Base-by-base conservation (phyloP, 2,797 vertebrate genomes). In the Avahi laniger region DNA sequence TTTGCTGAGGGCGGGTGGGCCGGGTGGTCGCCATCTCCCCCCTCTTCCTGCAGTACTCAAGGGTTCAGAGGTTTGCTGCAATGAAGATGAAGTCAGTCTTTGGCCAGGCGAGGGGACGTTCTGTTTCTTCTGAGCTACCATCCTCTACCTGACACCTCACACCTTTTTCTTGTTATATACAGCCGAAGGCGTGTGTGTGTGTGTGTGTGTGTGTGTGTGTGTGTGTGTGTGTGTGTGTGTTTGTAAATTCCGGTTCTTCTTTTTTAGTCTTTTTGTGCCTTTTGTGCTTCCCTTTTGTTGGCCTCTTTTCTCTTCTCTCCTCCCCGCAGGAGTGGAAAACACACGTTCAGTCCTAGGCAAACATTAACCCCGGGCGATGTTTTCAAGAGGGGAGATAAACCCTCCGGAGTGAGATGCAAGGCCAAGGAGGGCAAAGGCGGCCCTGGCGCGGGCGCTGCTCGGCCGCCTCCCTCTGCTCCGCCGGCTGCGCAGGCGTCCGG, bases 301-400 rank as follows among this genome's bases (percentile, higher is more conserved):
- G 43, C 63, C 43, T 75, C 79, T 67, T 91, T 83, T 70, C 84
- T 93, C 50, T 63, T 33, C 38, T 50, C 41, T 59, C 78, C 6
- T 65, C 43, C 30, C 73, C 0, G 0, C 90, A 65, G 65, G 76
- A 50, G 81, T 69, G 61, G 88, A 91, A 93, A 96, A 95, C 54
- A 69, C 80, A 65, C 4, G 38, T 90, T 91, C n/a, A 20, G 6
- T 92, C 41, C 63, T 96, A 48, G 97, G 86, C 96, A 97, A 98
- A 97, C 91, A 97, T 97, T 97, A 96, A 96, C 96, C 54, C 70
- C 18, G 18, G 81, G 90, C 0, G 8, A 79, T 67, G 41, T 91
- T 96, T 94, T 91, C 88, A 88, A 93, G 90, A 76, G 46, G 65
- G 46, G 30, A 95, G 87, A 90, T 57, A 50, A 94, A 96, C 61